These are phyloP conservation scores for Acanthisitta chloris DNA, from an alignment of 2,113 vertebrate species.

Conservation along the genomic window DNA sequence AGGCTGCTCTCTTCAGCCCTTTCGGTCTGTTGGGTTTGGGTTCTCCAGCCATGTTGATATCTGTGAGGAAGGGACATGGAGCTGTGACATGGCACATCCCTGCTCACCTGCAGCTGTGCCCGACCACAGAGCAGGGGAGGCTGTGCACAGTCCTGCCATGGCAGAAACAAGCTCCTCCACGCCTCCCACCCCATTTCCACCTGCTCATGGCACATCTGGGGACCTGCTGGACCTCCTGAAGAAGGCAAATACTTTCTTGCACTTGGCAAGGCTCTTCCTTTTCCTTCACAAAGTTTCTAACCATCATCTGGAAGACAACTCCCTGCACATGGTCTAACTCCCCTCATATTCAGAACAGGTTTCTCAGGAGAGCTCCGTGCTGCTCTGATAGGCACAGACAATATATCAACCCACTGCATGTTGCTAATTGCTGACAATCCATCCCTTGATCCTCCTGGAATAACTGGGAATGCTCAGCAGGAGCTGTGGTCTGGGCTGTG, in stretches of 20 bases:
- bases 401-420: rapidly evolving
- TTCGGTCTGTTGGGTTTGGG: slow-evolving; percentile 89
- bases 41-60: slow-evolving; percentile 97
- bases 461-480: not conserved
- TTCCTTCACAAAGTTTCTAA: not conserved
- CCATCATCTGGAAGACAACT: not conserved
- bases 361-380: not conserved
- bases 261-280: not conserved
- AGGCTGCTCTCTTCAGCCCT: slow-evolving; percentile 86
- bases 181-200: not conserved
- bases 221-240: not conserved
- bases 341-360: not conserved
- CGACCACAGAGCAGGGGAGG: rapidly evolving
- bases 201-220: rapidly evolving
- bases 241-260: not conserved
- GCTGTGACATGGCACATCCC: not conserved
- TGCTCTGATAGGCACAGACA: not conserved
- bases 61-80: slow-evolving; percentile 65
- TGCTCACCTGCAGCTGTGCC: rapidly evolving
- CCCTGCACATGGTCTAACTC: not conserved
- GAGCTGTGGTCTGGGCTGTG: rapidly evolving
- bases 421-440: not conserved
- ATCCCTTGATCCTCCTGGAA: not conserved
- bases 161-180: not conserved
- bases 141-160: not conserved